Conservation (phyloP, 1,140 invertebrate species). For the Diabrotica undecimpunctata region DNA sequence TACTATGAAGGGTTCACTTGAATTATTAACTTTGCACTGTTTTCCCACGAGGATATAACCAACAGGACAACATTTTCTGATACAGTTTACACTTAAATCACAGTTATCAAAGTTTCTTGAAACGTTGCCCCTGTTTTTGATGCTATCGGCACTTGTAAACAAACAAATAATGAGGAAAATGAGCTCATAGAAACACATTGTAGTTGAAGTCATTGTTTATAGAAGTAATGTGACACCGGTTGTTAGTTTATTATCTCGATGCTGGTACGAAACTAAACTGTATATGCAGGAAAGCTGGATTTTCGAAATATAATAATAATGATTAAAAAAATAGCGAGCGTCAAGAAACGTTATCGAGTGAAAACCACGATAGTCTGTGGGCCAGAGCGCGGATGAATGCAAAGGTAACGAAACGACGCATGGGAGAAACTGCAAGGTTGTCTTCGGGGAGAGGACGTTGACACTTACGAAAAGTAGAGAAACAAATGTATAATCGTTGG, state of each 20-base stretch:
- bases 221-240: neutral
- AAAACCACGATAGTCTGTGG: neutral
- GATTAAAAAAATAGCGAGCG: conserved; percentile 11
- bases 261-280: neutral
- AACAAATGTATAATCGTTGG: no score
- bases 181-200: neutral
- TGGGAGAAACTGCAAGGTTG: no score
- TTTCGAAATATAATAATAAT: conserved; percentile 4
- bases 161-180: neutral
- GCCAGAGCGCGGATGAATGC: neutral
- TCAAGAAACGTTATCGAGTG: conserved; percentile 5
- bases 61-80: conserved; percentile 26
- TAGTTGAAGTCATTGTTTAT: conserved; percentile 12
- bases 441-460: no score
- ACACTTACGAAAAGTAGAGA: no score
- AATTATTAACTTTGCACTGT: conserved; percentile 7
- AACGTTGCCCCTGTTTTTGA: neutral
- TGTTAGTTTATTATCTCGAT: no score
- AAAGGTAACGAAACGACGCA: neutral
- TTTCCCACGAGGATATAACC: conserved; percentile 15
- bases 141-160: neutral
- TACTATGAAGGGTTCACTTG: conserved; percentile 13
- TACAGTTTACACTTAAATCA: neutral
- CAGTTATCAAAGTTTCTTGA: neutral
- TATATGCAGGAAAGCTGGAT: neutral